phyloP scores from a whole-genome alignment of 2,888 invertebrate genomes.

The Oligia strigilis region DNA sequence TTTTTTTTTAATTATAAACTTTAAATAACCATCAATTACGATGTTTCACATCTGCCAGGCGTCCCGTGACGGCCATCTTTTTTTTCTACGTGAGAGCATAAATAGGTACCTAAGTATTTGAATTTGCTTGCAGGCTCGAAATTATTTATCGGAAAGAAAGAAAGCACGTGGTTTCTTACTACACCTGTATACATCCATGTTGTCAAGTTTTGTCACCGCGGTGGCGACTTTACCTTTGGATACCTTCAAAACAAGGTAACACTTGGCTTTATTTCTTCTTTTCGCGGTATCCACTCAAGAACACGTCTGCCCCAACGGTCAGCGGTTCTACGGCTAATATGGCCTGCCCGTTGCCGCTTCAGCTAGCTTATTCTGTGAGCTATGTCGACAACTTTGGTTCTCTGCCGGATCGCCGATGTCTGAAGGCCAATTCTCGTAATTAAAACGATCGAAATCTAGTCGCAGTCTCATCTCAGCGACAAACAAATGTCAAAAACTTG shows the following conservation, averaged over 20 bases:
- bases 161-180: slow-evolving; percentile 93
- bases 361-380: no score
- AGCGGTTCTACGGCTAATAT: no score
- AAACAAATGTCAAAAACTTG: no score
- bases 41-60: not conserved
- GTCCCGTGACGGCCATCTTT: not conserved
- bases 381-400: no score
- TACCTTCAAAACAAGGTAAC: slow-evolving; percentile 97
- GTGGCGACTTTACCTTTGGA: slow-evolving; percentile 98
- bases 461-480: no score
- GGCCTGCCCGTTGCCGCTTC: no score
- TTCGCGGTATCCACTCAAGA: no score
- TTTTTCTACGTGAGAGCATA: not conserved
- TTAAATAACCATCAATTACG: not conserved
- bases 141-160: slow-evolving; percentile 79
- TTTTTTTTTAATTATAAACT: no score
- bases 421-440: no score
- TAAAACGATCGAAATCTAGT: no score
- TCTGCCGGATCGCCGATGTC: not conserved
- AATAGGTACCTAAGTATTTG: not conserved
- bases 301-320: no score
- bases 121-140: slow-evolving; percentile 68
- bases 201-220: slow-evolving; percentile 98
- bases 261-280: no score
- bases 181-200: slow-evolving; percentile 97